phyloP scores from a whole-genome alignment of 1,140 invertebrate species.

The Helicoverpa armigera region DNA sequence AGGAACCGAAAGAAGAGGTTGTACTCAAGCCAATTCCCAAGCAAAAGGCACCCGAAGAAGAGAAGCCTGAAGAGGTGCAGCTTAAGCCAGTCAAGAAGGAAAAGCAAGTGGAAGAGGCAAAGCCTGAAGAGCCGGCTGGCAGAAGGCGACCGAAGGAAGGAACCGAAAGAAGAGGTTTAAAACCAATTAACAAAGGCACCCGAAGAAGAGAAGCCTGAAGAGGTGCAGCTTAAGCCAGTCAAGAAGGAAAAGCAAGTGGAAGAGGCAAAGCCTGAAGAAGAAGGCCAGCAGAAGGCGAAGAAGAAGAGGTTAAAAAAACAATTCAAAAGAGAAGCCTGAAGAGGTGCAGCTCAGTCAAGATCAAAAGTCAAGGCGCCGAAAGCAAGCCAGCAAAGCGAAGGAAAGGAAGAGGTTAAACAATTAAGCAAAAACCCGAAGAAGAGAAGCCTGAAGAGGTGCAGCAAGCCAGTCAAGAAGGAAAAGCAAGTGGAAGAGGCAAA shows the following conservation, averaged over 20 bases:
- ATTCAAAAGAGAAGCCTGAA: no score
- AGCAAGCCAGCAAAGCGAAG: no score
- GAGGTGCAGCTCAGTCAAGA: no score
- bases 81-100: slow-evolving; percentile 56
- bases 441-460: slow-evolving; percentile 50
- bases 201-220: slow-evolving; percentile 53
- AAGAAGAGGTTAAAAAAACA: no score
- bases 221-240: slow-evolving; percentile 53
- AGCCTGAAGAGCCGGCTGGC: slow-evolving; percentile 54
- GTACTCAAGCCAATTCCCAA: slow-evolving; percentile 49
- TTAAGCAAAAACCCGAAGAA: slow-evolving; percentile 51
- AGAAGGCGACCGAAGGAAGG: slow-evolving; percentile 59
- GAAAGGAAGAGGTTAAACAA: slow-evolving; percentile 63
- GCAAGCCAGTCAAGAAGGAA: slow-evolving; percentile 68
- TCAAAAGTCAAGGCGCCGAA: no score
- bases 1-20: slow-evolving; percentile 49
- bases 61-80: slow-evolving; percentile 55
- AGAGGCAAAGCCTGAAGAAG: no score
- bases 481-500: slow-evolving; percentile 63
- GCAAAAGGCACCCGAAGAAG: slow-evolving; percentile 54
- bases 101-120: slow-evolving; percentile 47
- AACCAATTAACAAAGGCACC: slow-evolving; percentile 53
- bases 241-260: slow-evolving; percentile 74
- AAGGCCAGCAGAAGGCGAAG: slow-evolving; percentile 5
- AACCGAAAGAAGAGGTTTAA: slow-evolving; percentile 61